Base-by-base conservation (phyloP, 2,888 invertebrate species). In the Troides oblongomaculatus region DNA sequence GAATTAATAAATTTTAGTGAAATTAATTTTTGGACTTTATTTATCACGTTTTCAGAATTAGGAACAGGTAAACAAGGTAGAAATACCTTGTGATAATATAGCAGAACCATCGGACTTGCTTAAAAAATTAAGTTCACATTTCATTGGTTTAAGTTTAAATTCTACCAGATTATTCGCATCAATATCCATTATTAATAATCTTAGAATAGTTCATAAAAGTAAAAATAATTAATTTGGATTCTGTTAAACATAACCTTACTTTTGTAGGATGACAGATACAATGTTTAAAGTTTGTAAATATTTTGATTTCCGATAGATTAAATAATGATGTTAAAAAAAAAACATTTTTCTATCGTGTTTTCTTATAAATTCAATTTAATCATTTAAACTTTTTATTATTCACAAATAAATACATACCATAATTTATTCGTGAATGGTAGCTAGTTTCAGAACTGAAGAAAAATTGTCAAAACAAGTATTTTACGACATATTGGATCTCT, bases 41-140 rank as follows among this genome's bases (percentile, higher is more conserved):
- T 39, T 10, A 30, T 30, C 3, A 39, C 7, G 39, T 39, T 39
- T 39, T 10, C 39, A 10, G 39, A 2, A 36, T 56, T 50, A 43
- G 6, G n/a, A 1, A 14, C n/a, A 39, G 1, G 10, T 21, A 53
- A 5, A 18, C 10, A 50, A 18, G 1, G 10, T 12, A 58, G 8
- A 30, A 50, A 53, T 90, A 96, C 97, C 97, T 94, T 96, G 96
- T 72, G 95, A 94, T 79, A 96, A 93, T 80, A 96, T 93, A 18
- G 95, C 95, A 0, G 97, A 97, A 18, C 97, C 97, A 89, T 97
- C 97, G 0, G 96, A 94, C 81, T 95, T 94, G 67, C 95, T 95
- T 23, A 97, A 87, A 65, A 94, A 93, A 84, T 96, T 96, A 39
- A 97, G 84, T 87, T 96, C 95, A 77, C 96, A 96, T 77, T 94